These are phyloP conservation scores for Phytoseiulus persimilis DNA, from an alignment of 2,888 invertebrate genomes.

Conservation along the genomic window DNA sequence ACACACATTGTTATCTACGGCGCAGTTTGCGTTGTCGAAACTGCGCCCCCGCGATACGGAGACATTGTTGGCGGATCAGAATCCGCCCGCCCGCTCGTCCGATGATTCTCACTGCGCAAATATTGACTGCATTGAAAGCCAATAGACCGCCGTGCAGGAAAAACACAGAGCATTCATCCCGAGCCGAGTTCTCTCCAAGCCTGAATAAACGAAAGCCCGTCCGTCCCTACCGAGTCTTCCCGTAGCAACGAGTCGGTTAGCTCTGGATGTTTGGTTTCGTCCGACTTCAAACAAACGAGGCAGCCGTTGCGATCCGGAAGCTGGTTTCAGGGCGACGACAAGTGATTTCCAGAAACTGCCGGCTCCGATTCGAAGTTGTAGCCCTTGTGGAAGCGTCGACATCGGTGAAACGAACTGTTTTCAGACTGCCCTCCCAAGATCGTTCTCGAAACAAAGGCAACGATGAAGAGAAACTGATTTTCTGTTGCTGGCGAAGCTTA, in stretches of 20 bases:
- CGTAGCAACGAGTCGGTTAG: not conserved
- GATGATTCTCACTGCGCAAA: not conserved
- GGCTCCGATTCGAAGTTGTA: not conserved
- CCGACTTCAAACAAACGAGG: not conserved
- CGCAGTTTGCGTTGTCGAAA: not conserved
- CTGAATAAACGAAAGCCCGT: not conserved
- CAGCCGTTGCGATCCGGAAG: not conserved
- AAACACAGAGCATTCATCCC: not conserved
- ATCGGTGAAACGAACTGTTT: not conserved
- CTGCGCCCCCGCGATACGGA: not conserved
- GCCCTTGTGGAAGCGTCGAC: too few species aligned
- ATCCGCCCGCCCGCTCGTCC: not conserved
- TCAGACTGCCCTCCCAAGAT: not conserved
- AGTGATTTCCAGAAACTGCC: not conserved
- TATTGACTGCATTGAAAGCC: constrained; percentile 5
- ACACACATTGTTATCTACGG: not conserved
- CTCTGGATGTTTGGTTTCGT: not conserved
- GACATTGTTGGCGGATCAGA: not conserved
- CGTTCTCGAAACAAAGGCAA: not conserved
- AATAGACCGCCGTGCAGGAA: not conserved
- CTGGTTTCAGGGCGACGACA: not conserved
- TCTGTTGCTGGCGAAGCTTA: not conserved
- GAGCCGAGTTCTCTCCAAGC: not conserved
- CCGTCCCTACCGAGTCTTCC: not conserved
- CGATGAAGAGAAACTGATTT: not conserved